Percentiles rank a stretch among this genome's conserved stretches.
Evolutionary conservation across 92 coral and sea anemone genomes (phyloP).

Genomic region (Parazoanthus darwini): DNA sequence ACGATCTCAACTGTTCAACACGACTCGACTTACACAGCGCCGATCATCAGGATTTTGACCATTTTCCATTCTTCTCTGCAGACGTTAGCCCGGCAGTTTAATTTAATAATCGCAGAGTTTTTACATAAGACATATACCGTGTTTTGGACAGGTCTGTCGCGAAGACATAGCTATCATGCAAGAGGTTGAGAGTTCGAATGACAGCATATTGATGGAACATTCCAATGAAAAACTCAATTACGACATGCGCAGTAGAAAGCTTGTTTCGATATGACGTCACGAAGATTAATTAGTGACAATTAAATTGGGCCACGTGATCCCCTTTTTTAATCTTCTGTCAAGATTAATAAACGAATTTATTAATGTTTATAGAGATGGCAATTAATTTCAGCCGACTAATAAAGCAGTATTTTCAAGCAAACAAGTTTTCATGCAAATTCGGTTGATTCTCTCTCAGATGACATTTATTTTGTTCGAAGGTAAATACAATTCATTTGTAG

Average conservation of each 20-base stretch:
- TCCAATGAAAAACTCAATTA: slow-evolving; percentile 85
- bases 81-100: slow-evolving; percentile 50
- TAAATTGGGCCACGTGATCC: slow-evolving; percentile 76
- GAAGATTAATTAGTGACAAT: slow-evolving; percentile 72
- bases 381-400: slow-evolving; percentile 73
- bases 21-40: slow-evolving; percentile 75
- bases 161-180: slow-evolving; percentile 76
- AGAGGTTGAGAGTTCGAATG: slow-evolving; percentile 87
- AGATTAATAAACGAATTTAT: slow-evolving; percentile 74
- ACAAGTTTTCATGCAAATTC: slow-evolving; percentile 53
- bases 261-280: slow-evolving; percentile 43
- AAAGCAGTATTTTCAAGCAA: slow-evolving; percentile 55
- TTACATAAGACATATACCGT: slow-evolving; percentile 60
- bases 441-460: slow-evolving; percentile 34
- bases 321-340: slow-evolving; percentile 50
- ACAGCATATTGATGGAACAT: slow-evolving; percentile 82
- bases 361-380: slow-evolving; percentile 67
- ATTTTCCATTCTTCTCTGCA: slow-evolving; percentile 65
- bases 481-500: slow-evolving; percentile 28
- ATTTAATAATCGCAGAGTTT: slow-evolving; percentile 62
- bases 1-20: slow-evolving; percentile 24
- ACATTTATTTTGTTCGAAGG: slow-evolving; percentile 26
- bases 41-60: slow-evolving; percentile 65
- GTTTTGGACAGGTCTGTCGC: slow-evolving; percentile 59
- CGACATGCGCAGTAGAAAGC: slow-evolving; percentile 74